phyloP scores from a whole-genome alignment of 1,140 invertebrate genomes.

The Pomacea maculata region DNA sequence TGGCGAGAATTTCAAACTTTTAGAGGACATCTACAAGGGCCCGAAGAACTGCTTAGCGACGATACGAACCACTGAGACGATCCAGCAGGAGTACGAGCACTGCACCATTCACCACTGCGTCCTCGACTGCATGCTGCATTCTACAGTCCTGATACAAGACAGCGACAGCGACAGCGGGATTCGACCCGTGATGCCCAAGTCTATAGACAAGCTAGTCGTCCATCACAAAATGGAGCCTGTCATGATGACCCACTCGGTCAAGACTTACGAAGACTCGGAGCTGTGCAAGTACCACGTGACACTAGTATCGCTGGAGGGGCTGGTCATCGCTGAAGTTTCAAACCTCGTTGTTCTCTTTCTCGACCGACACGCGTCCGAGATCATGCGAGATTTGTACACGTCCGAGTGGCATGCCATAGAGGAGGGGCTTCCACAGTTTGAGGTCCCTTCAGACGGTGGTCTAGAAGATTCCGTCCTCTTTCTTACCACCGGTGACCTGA shows the following conservation, averaged over 20 bases:
- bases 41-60: conserved; percentile 36
- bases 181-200: conserved; percentile 10
- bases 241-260: conserved; percentile 17
- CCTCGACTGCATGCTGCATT: conserved; percentile 41
- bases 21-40: conserved; percentile 25
- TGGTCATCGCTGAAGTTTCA: conserved; percentile 31
- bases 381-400: conserved; percentile 8
- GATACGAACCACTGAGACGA: conserved; percentile 24
- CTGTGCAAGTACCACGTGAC: conserved; percentile 29
- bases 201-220: conserved; percentile 5
- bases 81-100: conserved; percentile 26
- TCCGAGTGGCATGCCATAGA: conserved; percentile 3
- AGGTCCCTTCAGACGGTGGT: too few relatives aligned
- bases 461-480: too few relatives aligned
- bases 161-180: not conserved
- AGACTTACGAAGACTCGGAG: conserved; percentile 4
- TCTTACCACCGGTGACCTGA: too few relatives aligned
- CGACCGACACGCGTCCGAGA: conserved; percentile 8
- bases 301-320: conserved; percentile 32
- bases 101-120: conserved; percentile 42
- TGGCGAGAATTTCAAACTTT: conserved; percentile 32
- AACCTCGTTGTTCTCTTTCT: conserved; percentile 15
- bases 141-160: conserved; percentile 16
- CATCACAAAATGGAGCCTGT: conserved; percentile 4
- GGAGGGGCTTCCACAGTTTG: too few relatives aligned